Base-by-base conservation (phyloP, 2,113 vertebrate species). In the Sebastes fasciatus region DNA sequence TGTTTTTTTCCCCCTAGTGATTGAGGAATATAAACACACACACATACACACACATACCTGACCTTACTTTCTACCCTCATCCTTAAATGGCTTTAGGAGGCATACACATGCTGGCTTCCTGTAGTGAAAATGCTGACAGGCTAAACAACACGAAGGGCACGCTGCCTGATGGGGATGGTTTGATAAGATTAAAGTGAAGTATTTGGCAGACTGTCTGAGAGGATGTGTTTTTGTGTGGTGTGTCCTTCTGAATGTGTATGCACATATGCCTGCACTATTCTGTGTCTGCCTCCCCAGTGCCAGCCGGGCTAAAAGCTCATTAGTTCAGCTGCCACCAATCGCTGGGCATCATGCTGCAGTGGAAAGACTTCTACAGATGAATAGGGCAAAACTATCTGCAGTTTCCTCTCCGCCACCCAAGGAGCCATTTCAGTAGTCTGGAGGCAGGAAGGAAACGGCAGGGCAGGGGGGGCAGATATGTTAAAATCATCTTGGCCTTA, bases 171-270 rank as follows among this genome's bases (percentile, higher is more conserved):
- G 91, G 88, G 90, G 87, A 87, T 85, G 88, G 90, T 87, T 93
- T 94, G 92, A 95, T 94, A 94, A 95, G 93, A 95, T 95, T 95
- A 94, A 94, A 93, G 93, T 86, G 64, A 92, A 94, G 91, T 91
- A 91, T 94, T 93, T 95, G 93, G 93, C 88, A 92, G 92, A 76
- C 87, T 57, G 80, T 85, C 84, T 88, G 81, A 87, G 79, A 83
- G 87, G 80, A 83, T 73, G 81, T 90, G 79, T 86, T 73, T 89
- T 57, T 87, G 71, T 89, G 77, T 60, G 62, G 79, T 80, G 79
- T 85, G 87, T 86, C 49, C 61, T 77, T 83, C 17, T 86, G 60
- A n/a, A 5, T 67, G 57, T 78, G 62, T 58, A 63, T 1, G 4
- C 9, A 64, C 62, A 61, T 48, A 74, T 84, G 83, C 64, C 77